phyloP scores from a whole-genome alignment of 2,113 vertebrate species.

The Catagonus wagneri region DNA sequence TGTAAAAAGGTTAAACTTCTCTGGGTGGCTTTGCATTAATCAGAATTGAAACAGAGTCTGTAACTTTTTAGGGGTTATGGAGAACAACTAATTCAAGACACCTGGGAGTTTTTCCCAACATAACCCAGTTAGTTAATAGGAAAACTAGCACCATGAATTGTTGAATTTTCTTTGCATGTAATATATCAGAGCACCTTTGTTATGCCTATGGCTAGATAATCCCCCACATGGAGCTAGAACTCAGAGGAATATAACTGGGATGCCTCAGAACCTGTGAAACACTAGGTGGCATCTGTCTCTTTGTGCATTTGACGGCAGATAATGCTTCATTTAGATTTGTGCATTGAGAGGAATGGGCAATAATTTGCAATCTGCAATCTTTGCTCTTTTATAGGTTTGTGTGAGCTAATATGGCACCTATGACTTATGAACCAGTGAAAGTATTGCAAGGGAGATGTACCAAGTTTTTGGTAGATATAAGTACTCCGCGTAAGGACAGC shows the following conservation, averaged over 20 bases:
- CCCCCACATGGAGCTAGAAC: neutral
- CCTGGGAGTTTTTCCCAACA: neutral
- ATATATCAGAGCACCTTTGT: neutral
- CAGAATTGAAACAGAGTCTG: constrained; percentile 29
- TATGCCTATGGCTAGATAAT: neutral
- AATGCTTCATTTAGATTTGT: neutral
- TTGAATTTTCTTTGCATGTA: neutral
- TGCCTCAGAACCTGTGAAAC: neutral
- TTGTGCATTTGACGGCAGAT: neutral
- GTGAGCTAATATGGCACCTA: neutral
- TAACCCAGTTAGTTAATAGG: neutral
- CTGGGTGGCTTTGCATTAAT: constrained; percentile 17
- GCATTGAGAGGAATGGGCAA: neutral
- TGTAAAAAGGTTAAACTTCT: constrained; percentile 44
- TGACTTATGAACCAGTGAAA: constrained; percentile 8
- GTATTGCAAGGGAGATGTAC: constrained; percentile 14
- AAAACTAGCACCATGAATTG: constrained; percentile 23
- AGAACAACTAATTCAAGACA: constrained; percentile 56
- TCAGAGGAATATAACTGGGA: neutral
- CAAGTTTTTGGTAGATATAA: constrained; percentile 13
- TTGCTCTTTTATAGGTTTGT: constrained; percentile 35
- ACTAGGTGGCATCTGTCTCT: constrained; percentile 64
- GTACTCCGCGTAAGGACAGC: neutral
- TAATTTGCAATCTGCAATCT: constrained; percentile 6
- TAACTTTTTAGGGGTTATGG: constrained; percentile 30